phyloP scores from a whole-genome alignment of 2,113 vertebrate species.

The Seriola dumerili region DNA sequence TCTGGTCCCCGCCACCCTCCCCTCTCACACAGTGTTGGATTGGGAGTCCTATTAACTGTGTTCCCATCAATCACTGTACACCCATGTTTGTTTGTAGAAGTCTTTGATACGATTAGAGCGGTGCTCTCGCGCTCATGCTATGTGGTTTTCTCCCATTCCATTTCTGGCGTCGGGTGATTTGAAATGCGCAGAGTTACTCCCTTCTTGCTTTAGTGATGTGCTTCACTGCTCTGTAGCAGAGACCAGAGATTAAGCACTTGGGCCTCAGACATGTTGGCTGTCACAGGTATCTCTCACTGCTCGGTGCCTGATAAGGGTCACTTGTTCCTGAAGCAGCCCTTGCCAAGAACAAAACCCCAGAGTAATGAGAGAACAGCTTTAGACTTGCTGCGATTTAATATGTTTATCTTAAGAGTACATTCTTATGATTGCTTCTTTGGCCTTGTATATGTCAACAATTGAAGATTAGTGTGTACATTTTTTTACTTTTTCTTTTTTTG shows the following conservation, averaged over 20 bases:
- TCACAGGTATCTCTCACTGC: constrained; percentile 76
- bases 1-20: constrained; percentile 38
- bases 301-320: constrained; percentile 73
- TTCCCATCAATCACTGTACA: constrained; percentile 79
- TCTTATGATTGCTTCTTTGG: constrained; percentile 50
- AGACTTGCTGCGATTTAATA: constrained; percentile 47
- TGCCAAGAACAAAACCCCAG: constrained; percentile 45
- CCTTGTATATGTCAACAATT: constrained; percentile 35
- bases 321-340: constrained; percentile 63
- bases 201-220: constrained; percentile 59
- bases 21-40: constrained; percentile 52
- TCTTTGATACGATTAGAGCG: constrained; percentile 81
- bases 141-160: constrained; percentile 20
- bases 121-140: constrained; percentile 35
- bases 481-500: not conserved
- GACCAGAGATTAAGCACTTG: constrained; percentile 79
- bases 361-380: constrained; percentile 47
- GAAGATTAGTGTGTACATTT: constrained; percentile 9
- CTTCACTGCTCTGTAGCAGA: constrained; percentile 63
- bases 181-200: constrained; percentile 62
- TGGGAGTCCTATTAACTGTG: constrained; percentile 75
- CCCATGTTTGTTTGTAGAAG: constrained; percentile 79
- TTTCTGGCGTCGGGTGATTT: constrained; percentile 51
- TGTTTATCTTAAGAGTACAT: constrained; percentile 41
- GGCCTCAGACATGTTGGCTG: constrained; percentile 74